Conservation (phyloP, 2,888 invertebrate genomes). For the Heterodera filipjevi region DNA sequence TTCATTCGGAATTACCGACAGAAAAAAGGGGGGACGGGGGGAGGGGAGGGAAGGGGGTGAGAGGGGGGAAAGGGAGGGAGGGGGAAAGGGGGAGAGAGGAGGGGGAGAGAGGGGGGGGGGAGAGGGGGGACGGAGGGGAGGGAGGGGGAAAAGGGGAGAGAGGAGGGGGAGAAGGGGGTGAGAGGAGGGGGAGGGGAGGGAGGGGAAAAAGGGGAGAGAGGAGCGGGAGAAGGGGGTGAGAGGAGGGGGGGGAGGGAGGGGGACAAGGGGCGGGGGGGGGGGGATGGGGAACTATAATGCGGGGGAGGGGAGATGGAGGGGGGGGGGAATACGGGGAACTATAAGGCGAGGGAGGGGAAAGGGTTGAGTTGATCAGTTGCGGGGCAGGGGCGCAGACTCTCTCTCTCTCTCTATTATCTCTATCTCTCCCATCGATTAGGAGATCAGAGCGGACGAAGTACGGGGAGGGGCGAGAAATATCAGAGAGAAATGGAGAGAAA, state of each 20-base stretch:
- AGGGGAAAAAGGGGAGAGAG: too few relatives aligned
- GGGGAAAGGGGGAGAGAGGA: neutral
- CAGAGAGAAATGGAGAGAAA: neutral
- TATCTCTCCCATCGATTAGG: neutral
- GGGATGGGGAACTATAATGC: too few relatives aligned
- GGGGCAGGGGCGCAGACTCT: neutral
- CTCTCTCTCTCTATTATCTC: neutral
- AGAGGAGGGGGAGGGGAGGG: neutral
- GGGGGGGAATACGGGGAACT: too few relatives aligned
- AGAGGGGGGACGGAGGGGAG: too few relatives aligned
- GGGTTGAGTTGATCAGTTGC: slow-evolving; percentile 3
- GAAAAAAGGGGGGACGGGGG: neutral
- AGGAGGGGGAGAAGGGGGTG: neutral
- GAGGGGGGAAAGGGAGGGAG: neutral
- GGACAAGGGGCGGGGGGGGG: neutral
- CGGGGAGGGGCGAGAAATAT: neutral
- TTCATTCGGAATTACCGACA: neutral
- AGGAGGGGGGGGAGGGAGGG: too few relatives aligned
- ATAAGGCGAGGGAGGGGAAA: too few relatives aligned
- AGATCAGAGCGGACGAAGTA: too few relatives aligned
- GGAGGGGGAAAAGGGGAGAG: too few relatives aligned
- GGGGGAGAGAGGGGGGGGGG: too few relatives aligned
- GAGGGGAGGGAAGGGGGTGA: too few relatives aligned
- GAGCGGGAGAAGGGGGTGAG: too few relatives aligned
- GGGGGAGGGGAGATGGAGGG: too few relatives aligned